A percentile compares a stretch with the other conserved stretches of the same genome.
Conservation (phyloP, 2,113 vertebrate genomes). For the Mirza zaza region DNA sequence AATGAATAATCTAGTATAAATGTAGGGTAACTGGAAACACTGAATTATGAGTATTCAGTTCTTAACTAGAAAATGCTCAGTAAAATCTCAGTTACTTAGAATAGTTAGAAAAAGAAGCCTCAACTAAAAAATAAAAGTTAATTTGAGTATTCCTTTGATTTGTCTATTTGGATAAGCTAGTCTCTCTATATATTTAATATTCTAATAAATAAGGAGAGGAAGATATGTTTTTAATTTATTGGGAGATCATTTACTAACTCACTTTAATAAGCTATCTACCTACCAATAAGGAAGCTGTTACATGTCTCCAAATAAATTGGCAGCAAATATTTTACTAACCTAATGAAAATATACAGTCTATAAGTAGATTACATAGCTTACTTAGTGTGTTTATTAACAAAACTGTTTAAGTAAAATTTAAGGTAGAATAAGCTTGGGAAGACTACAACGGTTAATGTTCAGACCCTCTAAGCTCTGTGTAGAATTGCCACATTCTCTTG, state of each 20-base stretch:
- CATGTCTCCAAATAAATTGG: neutral
- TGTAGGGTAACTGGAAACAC: neutral
- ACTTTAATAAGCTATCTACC: neutral
- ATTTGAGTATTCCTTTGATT: neutral
- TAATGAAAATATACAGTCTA: neutral
- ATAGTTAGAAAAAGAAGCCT: neutral
- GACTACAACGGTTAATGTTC: neutral
- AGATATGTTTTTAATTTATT: neutral
- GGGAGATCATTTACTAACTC: neutral
- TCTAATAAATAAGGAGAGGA: neutral
- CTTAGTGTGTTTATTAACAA: neutral
- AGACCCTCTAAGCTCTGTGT: neutral
- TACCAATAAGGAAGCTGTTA: neutral
- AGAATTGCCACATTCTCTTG: neutral
- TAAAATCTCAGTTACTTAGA: conserved; percentile 35
- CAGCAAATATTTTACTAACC: neutral
- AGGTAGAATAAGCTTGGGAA: neutral
- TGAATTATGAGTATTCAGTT: neutral
- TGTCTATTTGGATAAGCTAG: neutral
- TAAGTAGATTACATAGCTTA: neutral
- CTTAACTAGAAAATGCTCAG: conserved; percentile 51
- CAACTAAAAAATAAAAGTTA: conserved; percentile 2
- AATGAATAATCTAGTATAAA: neutral
- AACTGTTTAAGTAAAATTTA: neutral
- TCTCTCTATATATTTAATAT: neutral